Conservation (phyloP, 2,797 vertebrate genomes). For the Gymnothorax reevesii region DNA sequence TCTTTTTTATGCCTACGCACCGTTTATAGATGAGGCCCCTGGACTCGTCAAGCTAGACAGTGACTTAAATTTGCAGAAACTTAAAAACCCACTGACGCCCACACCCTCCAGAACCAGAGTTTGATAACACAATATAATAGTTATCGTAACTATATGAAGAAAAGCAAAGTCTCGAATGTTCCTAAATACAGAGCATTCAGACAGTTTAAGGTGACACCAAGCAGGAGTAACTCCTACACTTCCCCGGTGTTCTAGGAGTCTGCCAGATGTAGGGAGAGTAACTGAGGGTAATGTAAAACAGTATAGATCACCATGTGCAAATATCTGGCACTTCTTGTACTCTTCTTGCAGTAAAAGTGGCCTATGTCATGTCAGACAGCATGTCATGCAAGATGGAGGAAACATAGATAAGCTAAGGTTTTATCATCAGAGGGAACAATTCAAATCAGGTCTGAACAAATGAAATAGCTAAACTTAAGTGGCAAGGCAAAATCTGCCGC, state of each 20-base stretch:
- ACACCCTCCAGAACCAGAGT: too few species aligned
- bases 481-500: background rate
- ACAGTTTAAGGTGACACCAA: background rate
- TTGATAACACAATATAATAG: background rate
- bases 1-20: too few species aligned
- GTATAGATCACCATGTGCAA: background rate
- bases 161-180: background rate
- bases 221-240: background rate
- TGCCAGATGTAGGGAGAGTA: background rate
- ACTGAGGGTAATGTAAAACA: background rate
- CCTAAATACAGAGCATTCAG: background rate
- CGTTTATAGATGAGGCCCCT: too few species aligned
- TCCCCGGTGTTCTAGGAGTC: background rate
- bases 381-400: background rate
- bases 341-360: background rate
- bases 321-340: background rate
- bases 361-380: background rate
- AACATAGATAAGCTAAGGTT: background rate
- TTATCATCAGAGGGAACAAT: background rate
- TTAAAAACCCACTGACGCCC: too few species aligned
- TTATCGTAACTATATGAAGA: background rate
- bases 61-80: too few species aligned
- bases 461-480: background rate
- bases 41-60: too few species aligned
- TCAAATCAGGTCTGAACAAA: background rate